Conservation (phyloP, 2,888 invertebrate genomes). For the Suillia variegata region DNA sequence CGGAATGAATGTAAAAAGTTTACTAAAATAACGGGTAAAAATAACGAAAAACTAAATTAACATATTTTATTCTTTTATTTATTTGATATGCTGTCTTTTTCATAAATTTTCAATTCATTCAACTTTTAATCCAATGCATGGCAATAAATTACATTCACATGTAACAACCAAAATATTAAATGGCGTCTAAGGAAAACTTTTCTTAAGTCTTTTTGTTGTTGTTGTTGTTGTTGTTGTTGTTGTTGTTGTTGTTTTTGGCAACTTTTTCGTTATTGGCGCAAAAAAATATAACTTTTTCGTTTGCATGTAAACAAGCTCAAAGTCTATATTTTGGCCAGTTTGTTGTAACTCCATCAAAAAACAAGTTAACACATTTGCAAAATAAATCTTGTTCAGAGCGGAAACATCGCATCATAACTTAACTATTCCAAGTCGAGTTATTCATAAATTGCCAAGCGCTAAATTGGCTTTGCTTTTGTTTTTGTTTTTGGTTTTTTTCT, state of each 20-base stretch:
- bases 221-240: neutral
- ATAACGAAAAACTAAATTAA: no score
- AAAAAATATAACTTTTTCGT: slow-evolving; percentile 22
- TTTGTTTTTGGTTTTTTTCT: no score
- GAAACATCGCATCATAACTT: neutral
- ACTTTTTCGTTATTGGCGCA: no score
- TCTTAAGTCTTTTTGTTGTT: slow-evolving; percentile 25
- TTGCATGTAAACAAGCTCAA: slow-evolving; percentile 35
- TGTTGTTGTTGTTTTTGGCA: neutral
- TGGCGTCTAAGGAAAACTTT: neutral
- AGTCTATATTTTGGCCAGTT: slow-evolving; percentile 28
- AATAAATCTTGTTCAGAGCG: slow-evolving; percentile 51
- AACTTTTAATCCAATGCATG: neutral
- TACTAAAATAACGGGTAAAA: no score
- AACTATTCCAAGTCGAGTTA: slow-evolving; percentile 47
- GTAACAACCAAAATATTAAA: no score
- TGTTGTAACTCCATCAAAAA: slow-evolving; percentile 54
- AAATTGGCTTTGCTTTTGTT: slow-evolving; percentile 51
- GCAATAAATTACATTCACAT: neutral
- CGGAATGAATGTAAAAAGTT: no score
- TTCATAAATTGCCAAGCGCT: slow-evolving; percentile 56
- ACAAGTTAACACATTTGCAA: slow-evolving; percentile 56
- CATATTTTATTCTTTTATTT: neutral
- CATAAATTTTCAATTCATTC: neutral
- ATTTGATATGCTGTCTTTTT: neutral